Conservation (phyloP, 2,797 vertebrate species). For the Myotis daubentonii region DNA sequence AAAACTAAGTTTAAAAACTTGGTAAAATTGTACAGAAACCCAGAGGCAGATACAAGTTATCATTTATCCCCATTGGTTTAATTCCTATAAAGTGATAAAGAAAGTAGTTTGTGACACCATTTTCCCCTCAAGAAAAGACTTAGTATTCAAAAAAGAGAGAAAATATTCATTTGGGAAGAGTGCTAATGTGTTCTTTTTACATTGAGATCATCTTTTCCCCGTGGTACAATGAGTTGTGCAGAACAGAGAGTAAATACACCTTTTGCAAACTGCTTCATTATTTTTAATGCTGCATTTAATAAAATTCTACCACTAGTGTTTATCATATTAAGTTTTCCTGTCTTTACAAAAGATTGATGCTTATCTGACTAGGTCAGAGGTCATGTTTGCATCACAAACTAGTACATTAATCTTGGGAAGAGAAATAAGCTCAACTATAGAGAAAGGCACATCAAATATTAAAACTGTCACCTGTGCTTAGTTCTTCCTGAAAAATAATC, state of each 20-base stretch:
- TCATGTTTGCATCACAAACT: neutral
- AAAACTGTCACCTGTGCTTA: neutral
- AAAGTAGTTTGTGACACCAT: neutral
- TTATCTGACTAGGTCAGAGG: neutral
- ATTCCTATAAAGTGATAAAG: neutral
- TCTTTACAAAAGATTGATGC: conserved; percentile 13
- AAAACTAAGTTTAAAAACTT: neutral
- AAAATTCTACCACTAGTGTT: neutral
- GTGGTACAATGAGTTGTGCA: neutral
- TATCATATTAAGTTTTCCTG: neutral
- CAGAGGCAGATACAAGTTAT: neutral
- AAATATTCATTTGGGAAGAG: neutral
- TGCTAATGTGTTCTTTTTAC: neutral
- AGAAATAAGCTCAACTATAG: neutral
- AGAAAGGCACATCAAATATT: neutral
- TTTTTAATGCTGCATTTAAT: neutral
- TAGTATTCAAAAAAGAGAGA: neutral
- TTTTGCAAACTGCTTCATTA: conserved; percentile 39
- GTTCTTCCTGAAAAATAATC: neutral
- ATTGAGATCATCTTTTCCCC: neutral
- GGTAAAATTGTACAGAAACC: neutral
- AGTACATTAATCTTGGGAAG: neutral
- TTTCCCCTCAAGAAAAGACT: neutral
- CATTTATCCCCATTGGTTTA: neutral
- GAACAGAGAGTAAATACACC: neutral